A percentile compares a stretch with the other conserved stretches of the same genome.
phyloP scores from a whole-genome alignment of 2,888 invertebrate genomes.

The Eulithis prunata region DNA sequence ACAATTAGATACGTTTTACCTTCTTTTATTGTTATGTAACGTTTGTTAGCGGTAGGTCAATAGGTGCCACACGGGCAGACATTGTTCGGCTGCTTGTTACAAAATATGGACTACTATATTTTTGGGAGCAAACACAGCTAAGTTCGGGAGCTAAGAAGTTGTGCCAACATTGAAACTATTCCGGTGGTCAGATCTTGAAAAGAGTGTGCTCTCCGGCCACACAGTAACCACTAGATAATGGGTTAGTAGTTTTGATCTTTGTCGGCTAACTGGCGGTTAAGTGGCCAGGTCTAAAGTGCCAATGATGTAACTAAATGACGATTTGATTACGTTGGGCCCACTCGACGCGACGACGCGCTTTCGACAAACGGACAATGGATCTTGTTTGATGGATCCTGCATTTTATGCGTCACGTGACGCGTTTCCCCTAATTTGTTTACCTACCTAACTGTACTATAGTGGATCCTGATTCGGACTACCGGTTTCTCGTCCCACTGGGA shows the following conservation, averaged over 20 bases:
- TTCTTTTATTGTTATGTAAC: slow-evolving; percentile 72
- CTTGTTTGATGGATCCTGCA: not conserved
- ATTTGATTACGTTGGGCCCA: slow-evolving; percentile 29
- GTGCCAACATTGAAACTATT: slow-evolving; percentile 56
- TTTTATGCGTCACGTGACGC: slow-evolving; percentile 2
- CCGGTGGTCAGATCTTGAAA: slow-evolving; percentile 32
- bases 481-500: too few relatives aligned
- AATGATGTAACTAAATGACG: slow-evolving; percentile 27
- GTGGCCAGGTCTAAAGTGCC: slow-evolving; percentile 31
- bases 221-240: slow-evolving; percentile 34
- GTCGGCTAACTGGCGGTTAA: slow-evolving; percentile 30
- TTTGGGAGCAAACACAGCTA: slow-evolving; percentile 55
- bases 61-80: slow-evolving; percentile 59
- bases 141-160: slow-evolving; percentile 63
- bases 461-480: too few relatives aligned
- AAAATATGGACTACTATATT: slow-evolving; percentile 79
- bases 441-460: not conserved
- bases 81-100: slow-evolving; percentile 75
- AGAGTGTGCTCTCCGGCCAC: slow-evolving; percentile 30
- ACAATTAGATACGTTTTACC: slow-evolving; percentile 81
- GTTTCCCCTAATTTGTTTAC: not conserved
- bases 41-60: slow-evolving; percentile 70
- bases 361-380: not conserved
- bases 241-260: slow-evolving; percentile 25
- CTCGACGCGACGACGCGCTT: slow-evolving; percentile 13